phyloP scores from a whole-genome alignment of 2,888 invertebrate genomes.

The Mimachlamys varia region DNA sequence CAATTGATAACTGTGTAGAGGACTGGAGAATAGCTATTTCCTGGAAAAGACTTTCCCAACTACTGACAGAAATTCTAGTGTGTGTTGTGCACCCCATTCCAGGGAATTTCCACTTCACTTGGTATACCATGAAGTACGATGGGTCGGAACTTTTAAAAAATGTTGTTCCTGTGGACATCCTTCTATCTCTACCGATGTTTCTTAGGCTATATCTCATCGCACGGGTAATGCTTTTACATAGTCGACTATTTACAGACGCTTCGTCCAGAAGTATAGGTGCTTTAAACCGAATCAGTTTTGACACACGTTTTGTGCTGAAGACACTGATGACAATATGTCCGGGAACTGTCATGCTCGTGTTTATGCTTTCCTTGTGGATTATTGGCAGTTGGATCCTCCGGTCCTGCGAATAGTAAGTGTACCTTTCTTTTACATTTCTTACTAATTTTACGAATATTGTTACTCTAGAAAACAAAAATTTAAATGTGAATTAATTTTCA shows the following conservation, averaged over 20 bases:
- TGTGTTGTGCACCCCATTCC: conserved; percentile 99
- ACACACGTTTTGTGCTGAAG: conserved; percentile 96
- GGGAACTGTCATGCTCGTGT: conserved; percentile 97
- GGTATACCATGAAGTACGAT: conserved; percentile 88
- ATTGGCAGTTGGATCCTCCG: conserved; percentile 99
- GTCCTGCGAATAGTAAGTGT: conserved; percentile 95
- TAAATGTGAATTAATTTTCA: not conserved
- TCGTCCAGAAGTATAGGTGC: conserved; percentile 92
- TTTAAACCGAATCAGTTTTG: conserved; percentile 84
- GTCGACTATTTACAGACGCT: conserved; percentile 99
- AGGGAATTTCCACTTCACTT: conserved; percentile 96
- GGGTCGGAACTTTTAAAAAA: conserved; percentile 62
- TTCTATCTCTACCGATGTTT: conserved; percentile 99
- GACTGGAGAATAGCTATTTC: conserved; percentile 99
- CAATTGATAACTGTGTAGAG: conserved; percentile 99
- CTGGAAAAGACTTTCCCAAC: conserved; percentile 93
- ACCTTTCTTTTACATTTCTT: not conserved
- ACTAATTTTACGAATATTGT: no score
- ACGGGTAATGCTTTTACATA: conserved; percentile 99
- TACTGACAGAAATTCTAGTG: conserved; percentile 87
- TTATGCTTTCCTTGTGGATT: conserved; percentile 99
- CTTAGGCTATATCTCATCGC: conserved; percentile 99
- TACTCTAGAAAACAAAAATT: no score
- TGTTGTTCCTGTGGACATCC: conserved; percentile 88
- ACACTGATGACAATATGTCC: conserved; percentile 99